Evolutionary conservation across 2,888 invertebrate genomes (phyloP).

Genomic region (Cephus sareptanus): DNA sequence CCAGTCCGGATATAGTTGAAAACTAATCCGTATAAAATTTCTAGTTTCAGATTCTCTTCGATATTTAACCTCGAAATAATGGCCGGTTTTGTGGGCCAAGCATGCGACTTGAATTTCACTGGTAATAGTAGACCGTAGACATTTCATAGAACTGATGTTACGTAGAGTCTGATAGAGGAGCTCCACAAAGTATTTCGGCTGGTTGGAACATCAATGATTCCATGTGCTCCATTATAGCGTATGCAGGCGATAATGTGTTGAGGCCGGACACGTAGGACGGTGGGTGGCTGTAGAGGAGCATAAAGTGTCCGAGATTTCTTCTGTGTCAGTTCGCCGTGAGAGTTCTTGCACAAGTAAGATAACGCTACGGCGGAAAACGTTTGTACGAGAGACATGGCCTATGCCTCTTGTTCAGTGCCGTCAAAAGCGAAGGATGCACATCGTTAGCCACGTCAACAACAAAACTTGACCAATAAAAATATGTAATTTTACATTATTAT

Average conservation of each 20-base stretch:
- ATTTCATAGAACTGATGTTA: background rate
- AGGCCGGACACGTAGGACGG: background rate
- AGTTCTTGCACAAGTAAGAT: background rate
- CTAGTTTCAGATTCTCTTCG: background rate
- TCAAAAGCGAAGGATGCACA: background rate
- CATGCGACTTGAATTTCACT: background rate
- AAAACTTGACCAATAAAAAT: background rate
- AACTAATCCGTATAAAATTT: background rate
- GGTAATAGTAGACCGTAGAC: background rate
- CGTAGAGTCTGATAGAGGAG: background rate
- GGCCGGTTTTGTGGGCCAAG: background rate
- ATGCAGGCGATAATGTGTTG: conserved; percentile 7
- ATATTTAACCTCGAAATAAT: background rate
- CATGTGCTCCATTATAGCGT: conserved; percentile 17
- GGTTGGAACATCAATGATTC: conserved; percentile 18
- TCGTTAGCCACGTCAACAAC: background rate
- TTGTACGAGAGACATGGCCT: background rate
- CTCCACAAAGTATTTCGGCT: background rate
- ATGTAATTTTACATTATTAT: background rate
- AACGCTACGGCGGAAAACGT: background rate
- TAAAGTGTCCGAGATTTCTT: background rate
- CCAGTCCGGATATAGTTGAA: background rate
- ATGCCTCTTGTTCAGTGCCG: background rate
- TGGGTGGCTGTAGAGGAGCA: background rate
- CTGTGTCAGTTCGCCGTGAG: conserved; percentile 4